These are phyloP conservation scores for Temnothorax unifasciatus DNA, from an alignment of 2,888 invertebrate species.

Conservation along the genomic window DNA sequence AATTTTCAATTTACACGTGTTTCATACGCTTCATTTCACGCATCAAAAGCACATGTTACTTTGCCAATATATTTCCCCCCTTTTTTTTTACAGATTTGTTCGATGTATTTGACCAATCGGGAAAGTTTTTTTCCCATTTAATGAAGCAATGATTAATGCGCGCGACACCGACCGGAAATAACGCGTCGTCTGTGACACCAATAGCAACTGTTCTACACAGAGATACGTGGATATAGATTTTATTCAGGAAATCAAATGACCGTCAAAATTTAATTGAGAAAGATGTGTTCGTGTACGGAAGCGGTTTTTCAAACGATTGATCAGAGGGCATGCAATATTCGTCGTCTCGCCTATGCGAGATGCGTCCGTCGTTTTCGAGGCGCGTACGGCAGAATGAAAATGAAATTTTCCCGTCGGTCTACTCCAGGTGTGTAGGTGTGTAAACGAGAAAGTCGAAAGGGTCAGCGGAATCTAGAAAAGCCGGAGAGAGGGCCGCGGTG, in stretches of 20 bases:
- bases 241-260: constrained; percentile 28
- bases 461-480: constrained; percentile 67
- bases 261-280: constrained; percentile 44
- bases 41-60: constrained; percentile 37
- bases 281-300: constrained; percentile 3
- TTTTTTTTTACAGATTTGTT: constrained; percentile 1
- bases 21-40: constrained; percentile 21
- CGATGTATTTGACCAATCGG: constrained; percentile 5
- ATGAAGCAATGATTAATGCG: constrained; percentile 41
- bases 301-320: constrained; percentile 37
- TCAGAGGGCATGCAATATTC: constrained; percentile 29
- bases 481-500: constrained; percentile 25
- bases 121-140: constrained; percentile 24
- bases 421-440: constrained; percentile 62
- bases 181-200: neutral
- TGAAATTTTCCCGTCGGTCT: constrained; percentile 62
- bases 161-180: constrained; percentile 1
- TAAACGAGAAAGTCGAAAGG: constrained; percentile 41
- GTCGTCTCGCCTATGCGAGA: constrained; percentile 43
- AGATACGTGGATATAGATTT: neutral
- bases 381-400: constrained; percentile 49
- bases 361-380: constrained; percentile 45
- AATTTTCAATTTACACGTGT: constrained; percentile 50
- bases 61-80: neutral
- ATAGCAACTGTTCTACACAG: neutral